phyloP scores from a whole-genome alignment of 2,113 vertebrate genomes.

The Cyanocitta stelleri region DNA sequence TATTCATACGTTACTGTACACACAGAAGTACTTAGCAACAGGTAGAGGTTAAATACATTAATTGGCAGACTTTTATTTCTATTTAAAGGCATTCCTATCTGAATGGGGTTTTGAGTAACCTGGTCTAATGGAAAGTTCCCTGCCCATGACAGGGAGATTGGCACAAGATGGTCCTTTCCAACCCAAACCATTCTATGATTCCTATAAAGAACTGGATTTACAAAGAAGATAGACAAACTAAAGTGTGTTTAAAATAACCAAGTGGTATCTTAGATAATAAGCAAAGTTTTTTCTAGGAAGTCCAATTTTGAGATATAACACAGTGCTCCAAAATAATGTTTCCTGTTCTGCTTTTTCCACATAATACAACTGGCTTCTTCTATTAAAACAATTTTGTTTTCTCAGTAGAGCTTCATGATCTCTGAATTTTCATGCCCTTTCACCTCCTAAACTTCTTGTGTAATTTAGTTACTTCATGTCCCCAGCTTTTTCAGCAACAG shows the following conservation, averaged over 20 bases:
- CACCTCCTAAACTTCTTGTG: background rate
- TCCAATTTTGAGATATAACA: background rate
- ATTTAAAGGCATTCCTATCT: background rate
- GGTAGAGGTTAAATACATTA: background rate
- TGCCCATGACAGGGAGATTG: no score
- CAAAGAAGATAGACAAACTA: background rate
- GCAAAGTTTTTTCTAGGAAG: background rate
- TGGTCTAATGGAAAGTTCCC: background rate
- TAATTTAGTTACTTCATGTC: background rate
- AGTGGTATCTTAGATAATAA: background rate
- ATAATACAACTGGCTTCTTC: background rate
- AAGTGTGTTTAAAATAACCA: background rate
- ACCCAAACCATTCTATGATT: background rate
- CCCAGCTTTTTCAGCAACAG: background rate
- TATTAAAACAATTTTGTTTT: background rate
- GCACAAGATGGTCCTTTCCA: background rate
- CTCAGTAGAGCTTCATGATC: background rate
- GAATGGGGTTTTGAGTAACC: background rate
- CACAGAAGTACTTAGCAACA: background rate
- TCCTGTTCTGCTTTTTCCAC: background rate
- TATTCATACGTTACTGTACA: background rate
- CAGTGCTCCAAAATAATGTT: background rate
- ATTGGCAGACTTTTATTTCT: background rate
- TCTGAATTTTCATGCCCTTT: background rate
- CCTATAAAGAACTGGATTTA: background rate